Evolutionary conservation across 1,140 invertebrate genomes (phyloP).

Genomic region (Eufriesea mexicana): DNA sequence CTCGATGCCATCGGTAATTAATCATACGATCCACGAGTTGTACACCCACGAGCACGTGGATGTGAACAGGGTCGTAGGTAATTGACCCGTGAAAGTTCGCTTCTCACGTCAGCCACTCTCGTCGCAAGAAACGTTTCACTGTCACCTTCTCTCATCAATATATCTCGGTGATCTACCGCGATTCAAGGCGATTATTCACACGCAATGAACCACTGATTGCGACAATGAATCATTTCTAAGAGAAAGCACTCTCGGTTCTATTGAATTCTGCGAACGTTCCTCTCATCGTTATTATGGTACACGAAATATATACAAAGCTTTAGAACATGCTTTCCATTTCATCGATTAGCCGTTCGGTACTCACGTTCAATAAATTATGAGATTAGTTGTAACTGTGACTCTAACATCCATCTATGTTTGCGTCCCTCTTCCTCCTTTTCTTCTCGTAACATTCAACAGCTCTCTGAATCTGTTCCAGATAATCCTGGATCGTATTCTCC

Average conservation of each 20-base stretch:
- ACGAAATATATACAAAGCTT: conserved; percentile 19
- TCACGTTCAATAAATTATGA: conserved; percentile 7
- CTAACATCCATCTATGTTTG: conserved; percentile 52
- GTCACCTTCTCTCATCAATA: conserved; percentile 23
- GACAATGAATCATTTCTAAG: neutral
- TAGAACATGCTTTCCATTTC: neutral
- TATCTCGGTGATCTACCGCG: neutral
- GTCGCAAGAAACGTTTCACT: conserved; percentile 20
- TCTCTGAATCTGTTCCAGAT: conserved; percentile 69
- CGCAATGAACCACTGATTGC: neutral
- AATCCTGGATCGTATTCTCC: conserved; percentile 70
- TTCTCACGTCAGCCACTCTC: conserved; percentile 26
- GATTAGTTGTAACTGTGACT: neutral
- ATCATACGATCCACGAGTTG: neutral
- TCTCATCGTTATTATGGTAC: conserved; percentile 9
- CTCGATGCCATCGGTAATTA: conserved; percentile 1
- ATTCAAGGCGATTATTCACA: neutral
- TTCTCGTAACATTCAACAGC: conserved; percentile 70
- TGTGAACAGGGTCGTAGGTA: conserved; percentile 27
- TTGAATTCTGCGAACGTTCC: neutral
- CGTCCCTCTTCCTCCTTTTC: conserved; percentile 45
- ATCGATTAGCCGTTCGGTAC: too few relatives aligned
- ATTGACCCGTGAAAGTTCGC: conserved; percentile 38
- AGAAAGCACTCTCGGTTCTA: neutral
- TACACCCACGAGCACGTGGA: conserved; percentile 2